Percentiles rank a stretch among this genome's conserved stretches.
Evolutionary conservation across 53 echinoderm and acorn worm species (phyloP).

Genomic region (Mesocentrotus franciscanus): DNA sequence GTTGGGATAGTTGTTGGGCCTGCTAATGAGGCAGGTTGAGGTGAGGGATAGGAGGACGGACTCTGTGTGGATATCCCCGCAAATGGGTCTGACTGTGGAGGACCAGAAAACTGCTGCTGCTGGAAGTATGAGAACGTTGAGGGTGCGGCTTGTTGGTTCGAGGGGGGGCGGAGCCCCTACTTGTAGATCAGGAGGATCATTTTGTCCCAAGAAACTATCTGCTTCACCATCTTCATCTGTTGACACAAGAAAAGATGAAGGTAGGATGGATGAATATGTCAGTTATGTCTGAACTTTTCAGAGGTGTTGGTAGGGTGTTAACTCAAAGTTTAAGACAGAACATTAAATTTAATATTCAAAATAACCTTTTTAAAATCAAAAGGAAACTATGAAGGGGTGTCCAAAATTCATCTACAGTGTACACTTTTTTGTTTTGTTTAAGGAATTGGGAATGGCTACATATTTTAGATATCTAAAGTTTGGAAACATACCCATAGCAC

Average conservation of each 20-base stretch:
- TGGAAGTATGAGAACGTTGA: slow-evolving; percentile 81
- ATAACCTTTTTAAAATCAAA: too few species aligned
- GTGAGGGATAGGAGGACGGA: slow-evolving; percentile 64
- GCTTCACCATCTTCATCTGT: slow-evolving; percentile 89
- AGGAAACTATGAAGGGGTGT: too few species aligned
- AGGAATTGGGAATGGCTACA: too few species aligned
- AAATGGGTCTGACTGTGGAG: slow-evolving; percentile 81
- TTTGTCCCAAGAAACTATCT: slow-evolving; percentile 93
- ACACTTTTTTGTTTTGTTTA: too few species aligned
- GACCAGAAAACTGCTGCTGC: slow-evolving; percentile 56
- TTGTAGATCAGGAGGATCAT: slow-evolving; percentile 66
- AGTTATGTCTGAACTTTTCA: not conserved
- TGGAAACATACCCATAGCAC: too few species aligned
- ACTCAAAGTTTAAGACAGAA: not conserved
- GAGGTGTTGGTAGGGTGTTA: not conserved
- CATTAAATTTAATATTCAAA: too few species aligned
- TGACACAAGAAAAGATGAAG: not conserved
- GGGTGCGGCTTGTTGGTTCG: slow-evolving; percentile 63
- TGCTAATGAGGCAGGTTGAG: slow-evolving; percentile 56
- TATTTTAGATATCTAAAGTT: too few species aligned
- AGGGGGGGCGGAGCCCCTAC: slow-evolving; percentile 35
- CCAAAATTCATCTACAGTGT: too few species aligned
- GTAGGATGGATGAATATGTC: not conserved
- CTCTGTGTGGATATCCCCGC: slow-evolving; percentile 67
- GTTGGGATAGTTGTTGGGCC: slow-evolving; percentile 57